Base-by-base conservation (phyloP, 2,888 invertebrate genomes). In the Torymus auratus region DNA sequence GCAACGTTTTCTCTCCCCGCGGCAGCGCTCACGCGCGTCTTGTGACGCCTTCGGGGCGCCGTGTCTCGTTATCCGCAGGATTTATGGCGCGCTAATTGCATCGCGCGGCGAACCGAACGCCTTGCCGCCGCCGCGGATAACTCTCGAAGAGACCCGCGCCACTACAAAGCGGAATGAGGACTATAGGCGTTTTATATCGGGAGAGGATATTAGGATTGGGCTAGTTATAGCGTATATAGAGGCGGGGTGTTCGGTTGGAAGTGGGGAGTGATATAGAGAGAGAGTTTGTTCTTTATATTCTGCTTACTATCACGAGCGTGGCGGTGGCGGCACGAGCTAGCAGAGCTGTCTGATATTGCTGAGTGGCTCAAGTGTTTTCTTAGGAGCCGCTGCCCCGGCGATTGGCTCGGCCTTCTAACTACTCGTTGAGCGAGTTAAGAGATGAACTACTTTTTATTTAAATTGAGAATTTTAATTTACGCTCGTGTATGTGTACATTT, bases 71-170 rank as follows among this genome's bases (percentile, higher is more conserved):
- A 90, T 89, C 86, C 88, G 76, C 76, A 84, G 86, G 88, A 91
- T 91, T 88, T 90, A 91, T 89, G 87, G 88, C 86, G 86, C 88
- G 88, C 90, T 91, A 90, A 90, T 90, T 90, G 89, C 89, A 87
- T 86, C 86, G 86, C 86, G 76, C 41, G 41, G 84, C 84, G 86
- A 89, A 76, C 80, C 41, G 41, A 41, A 41, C 41, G 41, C 41
- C 41, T 41, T 28, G 28, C 28, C 7, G 28, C 28, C 7, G 41
- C 7, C 7, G 41, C 7, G 41, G 41, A 41, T 41, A 41, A 41
- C 41, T 41, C 41, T 41, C 41, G 41, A 41, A 41, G 41, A 41
- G 41, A 28, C 41, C 7, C 7, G 7, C 5, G 7, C 41, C 7
- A 41, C 41, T 41, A 41, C 41, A 41, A 41, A 41, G 7, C 41